Evolutionary conservation across 2,113 vertebrate species (phyloP), one percentile per base, ranked within the genome.

Genomic region (Labeo rohita): DNA sequence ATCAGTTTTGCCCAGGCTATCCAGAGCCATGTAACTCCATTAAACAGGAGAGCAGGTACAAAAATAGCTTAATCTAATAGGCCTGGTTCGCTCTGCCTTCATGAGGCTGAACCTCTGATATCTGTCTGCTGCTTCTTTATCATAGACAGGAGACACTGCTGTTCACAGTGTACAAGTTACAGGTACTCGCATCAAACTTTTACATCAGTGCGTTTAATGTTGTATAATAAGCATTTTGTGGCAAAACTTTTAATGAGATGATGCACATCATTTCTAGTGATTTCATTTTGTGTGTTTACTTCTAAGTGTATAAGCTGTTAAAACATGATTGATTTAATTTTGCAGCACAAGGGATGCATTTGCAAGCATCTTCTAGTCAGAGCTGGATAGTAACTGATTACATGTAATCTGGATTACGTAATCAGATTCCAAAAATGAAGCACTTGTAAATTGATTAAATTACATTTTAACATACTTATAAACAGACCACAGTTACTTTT

Each of bases 1-100:
- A 86, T 90, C 86, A 86, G 84, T 88, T 89, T 85, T 82, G 84
- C 75, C 70, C 9, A 36, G 63, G 83, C 84, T 86, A 74, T 85
- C 84, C 87, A 82, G 87, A 87, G 75, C 80, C 76, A 56, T 80
- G 74, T 90, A 91, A 90, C 73, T 87, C 75, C 83, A 91, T 89
- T 90, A 90, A 91, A 84, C 70, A 83, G 65, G 72, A 61, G 87
- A 83, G 84, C 87, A 89, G 87, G 80, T 89, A 90, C 89, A 90
- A 89, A 90, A 90, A 90, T 87, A 91, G 79, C 82, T 75, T 90
- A 86, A 90, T 87, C 84, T 90, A 91, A 91, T 91, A 81, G 80
- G 28, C 82, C 68, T 85, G 83, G 66, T 84, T 89, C 43, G 36
- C 75, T 39, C 87, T 84, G 61, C 72, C 65, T 85, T 84, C 78